Evolutionary conservation across 2,113 vertebrate species (phyloP), one percentile per base, ranked within the genome.

Genomic region (Brachyhypopomus gauderio): DNA sequence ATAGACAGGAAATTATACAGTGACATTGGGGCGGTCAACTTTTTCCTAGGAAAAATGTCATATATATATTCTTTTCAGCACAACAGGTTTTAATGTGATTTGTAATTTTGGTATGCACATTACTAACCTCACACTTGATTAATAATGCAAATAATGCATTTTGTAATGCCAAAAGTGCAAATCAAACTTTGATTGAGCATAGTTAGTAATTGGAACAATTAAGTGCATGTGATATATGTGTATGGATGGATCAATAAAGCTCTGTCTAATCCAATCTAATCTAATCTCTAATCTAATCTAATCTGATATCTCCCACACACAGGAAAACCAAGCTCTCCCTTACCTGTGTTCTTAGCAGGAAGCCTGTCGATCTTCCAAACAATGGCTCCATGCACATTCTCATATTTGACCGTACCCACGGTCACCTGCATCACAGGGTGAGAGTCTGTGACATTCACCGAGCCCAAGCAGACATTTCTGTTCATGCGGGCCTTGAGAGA

Each of bases 301-400:
- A 66, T 14, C 12, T 66, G 14, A 16, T n/a, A 41, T 41, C 34
- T 38, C 34, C 20, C 34, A 38, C 17, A 38, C 34, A 67, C 17
- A n/a, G 64, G 34, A 30, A 30, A 66, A 66, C 63, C 1, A 73
- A n/a, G 64, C 23, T 71, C 48, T 30, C 63, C 88, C 73, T 90
- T 92, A 99, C 98, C 96, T 88, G 93, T 94, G 85, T 98, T 98
- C 90, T 98, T 99, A 9, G 96, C 96, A 0, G 97, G 98, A 84
- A 99, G 95, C 74, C 95, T 93, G 87, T 98, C 97, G 73, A 99
- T 98, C 92, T 92, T 98, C 98, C 98, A 99, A 76, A 99, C 94
- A 30, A 99, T 87, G 0, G 97, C 96, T 77, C 94, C 93, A 87
- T 96, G 98, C 55, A 96, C 97, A 25, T 95, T 96, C 90, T 99